These are phyloP conservation scores for Premnoplex brunnescens DNA, from an alignment of 2,797 vertebrate genomes.

Conservation along the genomic window DNA sequence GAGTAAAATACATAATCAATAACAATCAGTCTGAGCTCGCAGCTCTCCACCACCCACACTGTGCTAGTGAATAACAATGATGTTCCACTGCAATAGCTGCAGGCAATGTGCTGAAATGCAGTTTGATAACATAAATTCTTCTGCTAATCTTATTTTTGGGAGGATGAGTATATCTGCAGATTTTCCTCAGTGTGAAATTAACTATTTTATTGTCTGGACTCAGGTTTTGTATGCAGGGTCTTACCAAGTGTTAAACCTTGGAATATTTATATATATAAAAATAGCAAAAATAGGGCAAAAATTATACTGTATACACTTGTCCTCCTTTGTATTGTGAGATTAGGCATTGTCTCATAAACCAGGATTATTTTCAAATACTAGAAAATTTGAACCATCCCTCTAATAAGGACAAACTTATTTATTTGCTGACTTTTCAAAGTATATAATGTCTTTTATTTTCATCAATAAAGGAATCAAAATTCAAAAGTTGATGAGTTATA, in stretches of 20 bases:
- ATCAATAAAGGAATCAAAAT: not conserved
- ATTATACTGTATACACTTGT: not conserved
- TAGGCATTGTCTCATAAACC: not conserved
- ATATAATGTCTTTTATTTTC: not conserved
- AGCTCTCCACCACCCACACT: not conserved
- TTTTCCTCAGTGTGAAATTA: not conserved
- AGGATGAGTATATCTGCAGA: not conserved
- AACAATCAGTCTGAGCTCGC: not conserved
- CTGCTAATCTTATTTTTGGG: not conserved
- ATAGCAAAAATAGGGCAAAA: not conserved
- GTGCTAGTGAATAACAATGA: not conserved
- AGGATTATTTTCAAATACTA: not conserved
- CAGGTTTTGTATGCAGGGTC: not conserved
- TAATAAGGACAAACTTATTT: not conserved
- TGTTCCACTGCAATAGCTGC: not conserved
- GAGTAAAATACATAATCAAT: not conserved
- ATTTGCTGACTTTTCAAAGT: not conserved
- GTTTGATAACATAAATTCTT: not conserved
- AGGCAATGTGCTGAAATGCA: not conserved
- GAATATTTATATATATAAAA: not conserved
- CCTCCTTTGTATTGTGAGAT: not conserved
- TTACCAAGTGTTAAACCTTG: not conserved
- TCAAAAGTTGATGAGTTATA: not conserved
- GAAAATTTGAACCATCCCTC: not conserved
- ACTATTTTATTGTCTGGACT: not conserved